Conservation (phyloP, 2,888 invertebrate species). For the Sphinx pinastri region DNA sequence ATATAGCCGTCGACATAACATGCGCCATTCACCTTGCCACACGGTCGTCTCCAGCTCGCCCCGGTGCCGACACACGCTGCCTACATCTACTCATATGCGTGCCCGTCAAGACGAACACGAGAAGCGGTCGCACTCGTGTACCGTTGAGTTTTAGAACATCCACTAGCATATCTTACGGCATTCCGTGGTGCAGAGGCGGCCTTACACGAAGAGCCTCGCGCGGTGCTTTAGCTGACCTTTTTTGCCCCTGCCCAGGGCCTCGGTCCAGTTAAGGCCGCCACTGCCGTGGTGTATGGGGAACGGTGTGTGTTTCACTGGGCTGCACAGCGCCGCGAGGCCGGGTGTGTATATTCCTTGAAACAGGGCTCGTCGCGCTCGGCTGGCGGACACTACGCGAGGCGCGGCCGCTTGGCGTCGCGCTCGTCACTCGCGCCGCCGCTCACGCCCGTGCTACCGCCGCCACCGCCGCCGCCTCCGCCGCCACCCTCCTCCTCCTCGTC, state of each 20-base stretch:
- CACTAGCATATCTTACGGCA: slow-evolving; percentile 9
- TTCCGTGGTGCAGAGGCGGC: neutral
- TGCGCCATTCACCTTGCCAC: slow-evolving; percentile 20
- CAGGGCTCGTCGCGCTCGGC: slow-evolving; percentile 28
- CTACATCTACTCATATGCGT: neutral
- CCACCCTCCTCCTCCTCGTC: slow-evolving; percentile 93
- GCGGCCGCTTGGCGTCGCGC: slow-evolving; percentile 88
- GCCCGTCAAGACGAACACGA: neutral
- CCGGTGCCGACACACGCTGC: neutral
- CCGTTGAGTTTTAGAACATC: neutral
- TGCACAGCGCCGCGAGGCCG: slow-evolving; percentile 60
- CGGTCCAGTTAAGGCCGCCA: no score
- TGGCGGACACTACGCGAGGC: slow-evolving; percentile 87
- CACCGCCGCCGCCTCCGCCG: slow-evolving; percentile 44
- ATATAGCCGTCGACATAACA: slow-evolving; percentile 14
- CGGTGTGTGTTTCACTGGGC: slow-evolving; percentile 53
- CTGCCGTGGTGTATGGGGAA: slow-evolving; percentile 27
- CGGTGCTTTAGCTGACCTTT: no score
- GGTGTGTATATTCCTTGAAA: slow-evolving; percentile 73
- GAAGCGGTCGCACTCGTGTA: neutral
- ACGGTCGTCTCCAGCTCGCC: neutral
- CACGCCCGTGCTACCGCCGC: slow-evolving; percentile 80
- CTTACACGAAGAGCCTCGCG: no score
- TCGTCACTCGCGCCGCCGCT: slow-evolving; percentile 55
- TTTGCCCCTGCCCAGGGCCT: no score